Percentiles rank a stretch among this genome's conserved stretches.
Conservation (phyloP, 35 echinoderm and acorn worm species). For the Chiridota heheva region DNA sequence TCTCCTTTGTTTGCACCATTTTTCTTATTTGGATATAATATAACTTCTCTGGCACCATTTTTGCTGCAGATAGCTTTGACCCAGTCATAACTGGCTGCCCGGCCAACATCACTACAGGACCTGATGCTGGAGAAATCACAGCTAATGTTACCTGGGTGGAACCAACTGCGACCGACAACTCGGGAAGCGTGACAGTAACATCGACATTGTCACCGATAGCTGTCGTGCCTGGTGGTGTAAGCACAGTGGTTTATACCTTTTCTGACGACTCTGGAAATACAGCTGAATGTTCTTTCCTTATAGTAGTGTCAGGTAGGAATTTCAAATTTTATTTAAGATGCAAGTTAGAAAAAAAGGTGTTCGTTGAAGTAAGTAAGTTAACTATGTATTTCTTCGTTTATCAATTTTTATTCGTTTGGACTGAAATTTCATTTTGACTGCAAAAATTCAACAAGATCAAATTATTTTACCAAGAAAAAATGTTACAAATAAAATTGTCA, state of each 20-base stretch:
- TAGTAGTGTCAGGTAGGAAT: slow-evolving; percentile 54
- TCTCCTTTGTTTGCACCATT: no score
- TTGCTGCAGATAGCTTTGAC: slow-evolving; percentile 11
- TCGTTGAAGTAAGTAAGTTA: no score
- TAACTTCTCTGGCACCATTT: no score
- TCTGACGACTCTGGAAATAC: slow-evolving; percentile 47
- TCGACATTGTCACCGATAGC: background rate
- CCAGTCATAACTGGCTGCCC: background rate
- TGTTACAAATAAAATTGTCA: no score
- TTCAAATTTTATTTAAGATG: no score
- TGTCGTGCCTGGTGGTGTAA: slow-evolving; percentile 23
- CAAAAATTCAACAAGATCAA: no score
- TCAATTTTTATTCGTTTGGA: no score
- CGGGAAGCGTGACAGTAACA: background rate
- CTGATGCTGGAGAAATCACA: background rate
- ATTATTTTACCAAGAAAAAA: no score
- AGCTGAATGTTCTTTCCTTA: slow-evolving; percentile 55
- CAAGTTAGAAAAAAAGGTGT: no score
- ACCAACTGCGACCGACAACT: slow-evolving; percentile 54
- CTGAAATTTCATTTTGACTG: no score
- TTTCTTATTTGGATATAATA: no score
- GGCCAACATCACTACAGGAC: background rate
- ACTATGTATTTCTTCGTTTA: no score
- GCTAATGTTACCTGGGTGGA: slow-evolving; percentile 38
- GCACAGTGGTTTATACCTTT: slow-evolving; percentile 34